Evolutionary conservation across 1,140 invertebrate species (phyloP).

Genomic region (Eufriesea mexicana): DNA sequence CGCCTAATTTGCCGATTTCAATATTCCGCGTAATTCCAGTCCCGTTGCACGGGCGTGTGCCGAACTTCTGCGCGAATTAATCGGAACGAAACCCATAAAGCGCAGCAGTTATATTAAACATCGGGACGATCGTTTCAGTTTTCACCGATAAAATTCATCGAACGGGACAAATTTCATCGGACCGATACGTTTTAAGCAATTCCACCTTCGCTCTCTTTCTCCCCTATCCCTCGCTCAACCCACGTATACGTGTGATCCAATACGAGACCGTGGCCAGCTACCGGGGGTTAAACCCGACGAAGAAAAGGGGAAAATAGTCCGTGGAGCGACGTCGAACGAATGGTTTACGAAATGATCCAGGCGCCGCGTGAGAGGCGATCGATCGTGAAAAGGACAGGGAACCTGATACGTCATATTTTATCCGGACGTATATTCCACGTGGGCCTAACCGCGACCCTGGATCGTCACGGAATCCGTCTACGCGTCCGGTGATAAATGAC

Average conservation of each 20-base stretch:
- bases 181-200: background rate
- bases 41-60: background rate
- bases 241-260: too few relatives aligned
- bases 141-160: background rate
- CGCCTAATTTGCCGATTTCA: background rate
- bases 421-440: background rate
- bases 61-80: background rate
- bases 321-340: background rate
- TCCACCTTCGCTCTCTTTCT: background rate
- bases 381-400: background rate
- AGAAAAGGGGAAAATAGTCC: background rate
- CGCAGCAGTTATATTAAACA: background rate
- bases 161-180: background rate
- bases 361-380: background rate
- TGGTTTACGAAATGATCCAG: background rate
- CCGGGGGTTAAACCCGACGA: background rate
- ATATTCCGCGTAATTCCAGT: background rate
- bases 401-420: conserved; percentile 23
- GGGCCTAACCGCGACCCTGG: too few relatives aligned
- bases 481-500: conserved; percentile 18
- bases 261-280: too few relatives aligned
- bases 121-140: background rate
- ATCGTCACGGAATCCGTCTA: conserved; percentile 10
- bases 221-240: too few relatives aligned
- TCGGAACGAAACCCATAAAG: background rate